These are phyloP conservation scores for Sebastes cheni DNA, from an alignment of 2,797 vertebrate species.

Conservation along the genomic window DNA sequence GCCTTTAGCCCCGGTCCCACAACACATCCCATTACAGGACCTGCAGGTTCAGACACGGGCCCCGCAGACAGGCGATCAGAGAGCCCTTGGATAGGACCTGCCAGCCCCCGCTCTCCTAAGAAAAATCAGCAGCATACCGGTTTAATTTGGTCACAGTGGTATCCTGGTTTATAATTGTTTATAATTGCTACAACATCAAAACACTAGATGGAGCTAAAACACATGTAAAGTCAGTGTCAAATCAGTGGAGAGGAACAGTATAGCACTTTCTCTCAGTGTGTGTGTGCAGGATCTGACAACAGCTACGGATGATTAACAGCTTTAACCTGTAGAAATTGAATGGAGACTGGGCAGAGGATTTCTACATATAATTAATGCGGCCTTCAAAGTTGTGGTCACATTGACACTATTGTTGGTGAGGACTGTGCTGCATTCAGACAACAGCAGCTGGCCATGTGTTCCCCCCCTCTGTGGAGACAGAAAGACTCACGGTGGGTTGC, in stretches of 20 bases:
- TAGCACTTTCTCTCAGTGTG: constrained; percentile 18
- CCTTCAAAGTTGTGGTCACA: neutral
- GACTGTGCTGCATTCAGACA: neutral
- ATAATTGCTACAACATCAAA: constrained; percentile 1
- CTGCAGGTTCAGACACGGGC: constrained; percentile 80
- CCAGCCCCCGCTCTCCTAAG: constrained; percentile 87
- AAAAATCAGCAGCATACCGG: constrained; percentile 13
- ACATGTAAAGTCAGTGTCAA: constrained; percentile 44
- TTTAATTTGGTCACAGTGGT: neutral
- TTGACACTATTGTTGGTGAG: constrained; percentile 8
- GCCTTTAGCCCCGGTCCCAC: constrained; percentile 69
- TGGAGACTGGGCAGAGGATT: neutral
- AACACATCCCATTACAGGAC: constrained; percentile 81
- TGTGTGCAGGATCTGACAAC: constrained; percentile 15
- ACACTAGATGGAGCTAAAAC: constrained; percentile 80
- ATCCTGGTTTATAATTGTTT: neutral
- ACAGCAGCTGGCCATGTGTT: neutral
- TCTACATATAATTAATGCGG: neutral
- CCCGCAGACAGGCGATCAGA: constrained; percentile 84
- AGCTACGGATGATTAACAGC: constrained; percentile 1
- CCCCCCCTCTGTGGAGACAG: neutral
- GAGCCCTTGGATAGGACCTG: constrained; percentile 84
- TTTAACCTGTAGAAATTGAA: constrained; percentile 1
- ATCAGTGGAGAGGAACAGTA: neutral
- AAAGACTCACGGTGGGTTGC: constrained; percentile 89